phyloP scores from a whole-genome alignment of 2,113 vertebrate genomes.

The Nibea coibor region DNA sequence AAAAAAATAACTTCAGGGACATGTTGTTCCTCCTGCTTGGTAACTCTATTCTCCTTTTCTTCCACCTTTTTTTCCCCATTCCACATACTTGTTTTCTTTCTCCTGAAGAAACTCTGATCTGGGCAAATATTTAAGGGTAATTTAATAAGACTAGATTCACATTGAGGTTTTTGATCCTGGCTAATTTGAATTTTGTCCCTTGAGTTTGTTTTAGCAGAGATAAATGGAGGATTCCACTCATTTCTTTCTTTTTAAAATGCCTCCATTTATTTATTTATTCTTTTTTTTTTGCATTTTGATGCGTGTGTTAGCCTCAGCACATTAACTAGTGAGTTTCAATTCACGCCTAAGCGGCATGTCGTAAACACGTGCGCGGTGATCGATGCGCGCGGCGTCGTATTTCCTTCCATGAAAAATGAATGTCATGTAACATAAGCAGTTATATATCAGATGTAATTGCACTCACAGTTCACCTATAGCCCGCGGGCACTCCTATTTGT shows the following conservation, averaged over 20 bases:
- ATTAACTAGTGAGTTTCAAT: conserved; percentile 30
- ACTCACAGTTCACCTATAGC: conserved; percentile 59
- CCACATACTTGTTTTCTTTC: background rate
- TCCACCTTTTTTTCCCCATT: background rate
- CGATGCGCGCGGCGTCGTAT: background rate
- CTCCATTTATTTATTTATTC: background rate
- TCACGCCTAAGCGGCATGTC: conserved; percentile 14
- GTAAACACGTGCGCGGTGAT: conserved; percentile 8
- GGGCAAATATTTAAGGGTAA: background rate
- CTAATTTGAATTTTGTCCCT: background rate
- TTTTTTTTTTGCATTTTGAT: too few relatives aligned
- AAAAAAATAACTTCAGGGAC: conserved; percentile 2
- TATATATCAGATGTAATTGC: conserved; percentile 59
- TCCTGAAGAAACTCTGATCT: conserved; percentile 5
- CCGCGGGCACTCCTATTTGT: conserved; percentile 56
- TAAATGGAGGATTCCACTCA: background rate
- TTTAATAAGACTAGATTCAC: background rate
- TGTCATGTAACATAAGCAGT: conserved; percentile 14
- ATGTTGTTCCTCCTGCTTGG: background rate
- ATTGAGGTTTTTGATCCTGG: background rate
- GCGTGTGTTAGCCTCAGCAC: background rate
- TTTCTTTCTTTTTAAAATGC: background rate
- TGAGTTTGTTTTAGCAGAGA: background rate
- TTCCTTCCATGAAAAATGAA: conserved; percentile 39
- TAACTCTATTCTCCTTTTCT: background rate